phyloP scores from a whole-genome alignment of 1,140 invertebrate genomes.

The Popillia japonica region DNA sequence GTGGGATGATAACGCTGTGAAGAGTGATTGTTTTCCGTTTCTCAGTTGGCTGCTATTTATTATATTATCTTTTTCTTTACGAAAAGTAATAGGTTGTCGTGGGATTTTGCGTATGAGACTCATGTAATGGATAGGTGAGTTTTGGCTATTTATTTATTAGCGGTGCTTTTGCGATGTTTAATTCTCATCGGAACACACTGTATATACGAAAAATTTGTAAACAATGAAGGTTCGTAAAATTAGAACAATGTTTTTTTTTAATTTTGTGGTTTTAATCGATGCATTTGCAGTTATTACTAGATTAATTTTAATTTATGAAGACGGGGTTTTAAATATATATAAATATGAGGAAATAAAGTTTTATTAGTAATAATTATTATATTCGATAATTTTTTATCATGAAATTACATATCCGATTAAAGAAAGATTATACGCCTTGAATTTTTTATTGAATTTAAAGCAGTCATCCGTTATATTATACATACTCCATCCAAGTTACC shows the following conservation, averaged over 20 bases:
- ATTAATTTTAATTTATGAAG: too few relatives aligned
- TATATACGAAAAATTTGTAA: not conserved
- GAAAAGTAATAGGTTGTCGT: not conserved
- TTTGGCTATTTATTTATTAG: not conserved
- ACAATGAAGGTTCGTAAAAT: too few relatives aligned
- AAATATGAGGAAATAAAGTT: too few relatives aligned
- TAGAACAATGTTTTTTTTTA: too few relatives aligned
- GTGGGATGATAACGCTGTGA: not conserved
- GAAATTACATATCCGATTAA: slow-evolving; percentile 8
- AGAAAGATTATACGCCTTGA: not conserved
- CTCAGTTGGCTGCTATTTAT: not conserved
- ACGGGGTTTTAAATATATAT: too few relatives aligned
- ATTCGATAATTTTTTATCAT: slow-evolving; percentile 2
- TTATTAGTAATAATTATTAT: too few relatives aligned
- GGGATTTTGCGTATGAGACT: not conserved
- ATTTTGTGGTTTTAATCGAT: too few relatives aligned
- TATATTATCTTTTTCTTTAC: not conserved
- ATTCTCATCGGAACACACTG: not conserved
- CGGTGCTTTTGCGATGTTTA: not conserved
- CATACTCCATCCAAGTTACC: slow-evolving; percentile 1
- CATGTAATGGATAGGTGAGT: not conserved
- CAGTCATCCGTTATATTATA: not conserved
- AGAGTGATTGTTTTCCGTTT: not conserved
- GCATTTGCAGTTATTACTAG: not conserved
- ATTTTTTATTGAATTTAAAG: not conserved